phyloP scores from a whole-genome alignment of 1,140 invertebrate genomes.

The Trichonephila inaurata region DNA sequence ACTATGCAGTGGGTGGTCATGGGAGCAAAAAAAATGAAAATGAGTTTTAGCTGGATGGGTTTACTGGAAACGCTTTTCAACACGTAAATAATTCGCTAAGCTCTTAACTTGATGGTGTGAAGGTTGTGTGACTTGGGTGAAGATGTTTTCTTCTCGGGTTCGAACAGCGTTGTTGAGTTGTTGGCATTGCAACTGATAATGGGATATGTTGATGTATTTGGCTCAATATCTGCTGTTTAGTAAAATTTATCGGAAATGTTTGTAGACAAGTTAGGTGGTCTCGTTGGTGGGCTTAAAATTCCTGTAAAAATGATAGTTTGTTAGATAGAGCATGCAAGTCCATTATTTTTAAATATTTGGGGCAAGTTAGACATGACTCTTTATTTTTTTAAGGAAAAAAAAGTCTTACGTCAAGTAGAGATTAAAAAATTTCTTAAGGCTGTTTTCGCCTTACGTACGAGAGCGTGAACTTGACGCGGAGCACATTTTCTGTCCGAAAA shows the following conservation, averaged over 20 bases:
- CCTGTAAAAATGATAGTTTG: too few species aligned
- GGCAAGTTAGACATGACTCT: too few species aligned
- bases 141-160: background rate
- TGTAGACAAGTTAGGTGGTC: background rate
- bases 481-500: too few species aligned
- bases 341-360: too few species aligned
- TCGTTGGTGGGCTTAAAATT: background rate
- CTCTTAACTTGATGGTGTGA: slow-evolving; percentile 40
- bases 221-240: background rate
- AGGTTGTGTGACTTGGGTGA: background rate
- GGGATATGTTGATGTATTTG: background rate
- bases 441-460: too few species aligned
- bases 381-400: too few species aligned
- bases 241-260: background rate
- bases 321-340: too few species aligned
- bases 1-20: background rate
- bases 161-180: background rate
- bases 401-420: too few species aligned
- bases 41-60: background rate
- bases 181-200: background rate
- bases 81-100: slow-evolving; percentile 30
- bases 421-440: too few species aligned
- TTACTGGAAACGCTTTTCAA: slow-evolving; percentile 23
- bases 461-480: too few species aligned
- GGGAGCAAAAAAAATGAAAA: background rate